Evolutionary conservation across 1,140 invertebrate species (phyloP), one percentile per base, ranked within the genome.

Genomic region (Dendrolimus punctatus): DNA sequence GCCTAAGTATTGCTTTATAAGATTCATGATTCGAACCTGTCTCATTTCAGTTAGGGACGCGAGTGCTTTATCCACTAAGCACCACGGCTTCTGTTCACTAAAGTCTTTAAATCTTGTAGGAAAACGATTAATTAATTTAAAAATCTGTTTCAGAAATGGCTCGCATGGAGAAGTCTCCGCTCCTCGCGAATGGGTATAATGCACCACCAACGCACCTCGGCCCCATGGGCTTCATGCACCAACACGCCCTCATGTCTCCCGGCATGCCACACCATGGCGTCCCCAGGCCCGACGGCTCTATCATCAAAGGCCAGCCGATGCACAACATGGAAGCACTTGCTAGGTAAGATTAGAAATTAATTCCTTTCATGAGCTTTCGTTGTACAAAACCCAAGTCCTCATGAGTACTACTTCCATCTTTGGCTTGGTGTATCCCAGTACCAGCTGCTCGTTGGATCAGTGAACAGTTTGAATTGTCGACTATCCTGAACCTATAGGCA

Each of bases 161-260:
- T 46, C 89, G 95, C 58, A 87, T 96, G 90, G 95, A 97, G 80
- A 98, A 98, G 85, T 96, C 95, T 37, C 95, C 95, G 10, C 89
- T 97, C 6, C 88, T 98, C 51, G 94, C 95, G 40, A 98, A 98
- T 77, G 96, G 96, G 40, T 98, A 98, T 90, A 97, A 97, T 88
- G 95, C 96, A 62, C 95, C 95, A 52, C 95, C 96, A 46, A 96
- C 96, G 63, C 93, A 95, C 76, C 90, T 95, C 59, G 94, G 94
- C 71, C 95, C 95, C 66, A 96, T 97, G 92, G 93, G 93, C 73
- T 95, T 95, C 83, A 95, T 95, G 94, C 94, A 94, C 85, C 94
- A 92, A 71, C 93, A 93, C 84, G 94, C 95, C 39, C 92, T 96
- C 53, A 91, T 96, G 87, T 95, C 94, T 43, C 94, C 94, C 5